These are phyloP conservation scores for Drosophila rubida DNA, from an alignment of 2,888 invertebrate genomes.

Conservation along the genomic window DNA sequence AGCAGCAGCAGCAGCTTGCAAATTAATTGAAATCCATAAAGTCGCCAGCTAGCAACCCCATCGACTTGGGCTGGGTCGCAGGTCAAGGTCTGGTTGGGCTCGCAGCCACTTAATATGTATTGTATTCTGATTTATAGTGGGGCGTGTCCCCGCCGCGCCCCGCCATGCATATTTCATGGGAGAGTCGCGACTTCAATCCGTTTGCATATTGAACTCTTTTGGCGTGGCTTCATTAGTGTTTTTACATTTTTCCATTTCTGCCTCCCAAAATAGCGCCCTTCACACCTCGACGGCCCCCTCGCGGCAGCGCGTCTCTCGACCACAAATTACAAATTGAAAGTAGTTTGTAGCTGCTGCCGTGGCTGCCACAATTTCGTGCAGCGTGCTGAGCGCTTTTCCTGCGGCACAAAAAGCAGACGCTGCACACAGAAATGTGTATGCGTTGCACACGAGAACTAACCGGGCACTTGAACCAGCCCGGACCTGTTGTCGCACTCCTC, in stretches of 20 bases:
- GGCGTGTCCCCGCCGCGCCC: conserved; percentile 49
- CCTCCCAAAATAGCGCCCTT: conserved; percentile 46
- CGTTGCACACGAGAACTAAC: conserved; percentile 60
- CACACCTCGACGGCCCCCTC: conserved; percentile 47
- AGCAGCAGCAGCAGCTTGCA: conserved; percentile 51
- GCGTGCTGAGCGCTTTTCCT: conserved; percentile 75
- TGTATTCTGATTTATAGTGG: conserved; percentile 73
- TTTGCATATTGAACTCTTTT: not conserved
- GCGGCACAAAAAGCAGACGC: conserved; percentile 47
- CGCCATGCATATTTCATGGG: conserved; percentile 71
- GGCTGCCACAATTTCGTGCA: conserved; percentile 52
- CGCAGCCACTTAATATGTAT: conserved; percentile 63
- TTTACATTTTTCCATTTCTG: conserved; percentile 64
- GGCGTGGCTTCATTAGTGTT: conserved; percentile 59
- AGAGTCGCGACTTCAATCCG: conserved; percentile 19
- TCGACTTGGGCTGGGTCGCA: conserved; percentile 37
- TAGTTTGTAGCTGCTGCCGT: conserved; percentile 71
- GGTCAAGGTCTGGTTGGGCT: conserved; percentile 60
- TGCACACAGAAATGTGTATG: conserved; percentile 29
- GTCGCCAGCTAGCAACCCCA: conserved; percentile 33
- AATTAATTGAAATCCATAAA: conserved; percentile 79
- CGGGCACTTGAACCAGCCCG: conserved; percentile 62
- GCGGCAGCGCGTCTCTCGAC: conserved; percentile 25
- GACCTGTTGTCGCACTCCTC: not conserved
- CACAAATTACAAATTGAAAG: conserved; percentile 81